These are phyloP conservation scores for Eufriesea mexicana DNA, from an alignment of 1,140 invertebrate genomes.

Conservation along the genomic window DNA sequence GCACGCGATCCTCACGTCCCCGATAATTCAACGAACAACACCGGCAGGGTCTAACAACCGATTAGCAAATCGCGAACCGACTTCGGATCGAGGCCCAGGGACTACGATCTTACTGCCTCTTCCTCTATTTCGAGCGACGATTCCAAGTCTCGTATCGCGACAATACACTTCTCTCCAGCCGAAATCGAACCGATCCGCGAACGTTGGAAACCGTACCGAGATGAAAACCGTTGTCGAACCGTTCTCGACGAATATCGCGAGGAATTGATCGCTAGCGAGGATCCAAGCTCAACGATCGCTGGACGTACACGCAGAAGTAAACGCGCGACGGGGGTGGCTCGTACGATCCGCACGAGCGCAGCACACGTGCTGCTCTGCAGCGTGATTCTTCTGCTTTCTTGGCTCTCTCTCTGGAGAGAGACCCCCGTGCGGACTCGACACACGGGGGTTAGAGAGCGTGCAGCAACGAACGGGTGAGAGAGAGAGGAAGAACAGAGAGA, in stretches of 20 bases:
- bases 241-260: not conserved
- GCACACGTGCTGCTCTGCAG: slow-evolving; percentile 68
- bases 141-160: not conserved
- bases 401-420: slow-evolving; percentile 48
- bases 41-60: not conserved
- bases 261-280: not conserved
- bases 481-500: not conserved
- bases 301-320: not conserved
- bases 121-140: not conserved
- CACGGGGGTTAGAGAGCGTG: slow-evolving; percentile 3
- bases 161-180: not conserved
- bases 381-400: slow-evolving; percentile 66
- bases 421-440: slow-evolving; percentile 16
- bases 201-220: not conserved
- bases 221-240: not conserved
- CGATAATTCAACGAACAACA: not conserved
- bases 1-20: not conserved
- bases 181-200: not conserved
- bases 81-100: too few species aligned
- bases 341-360: slow-evolving; percentile 65
- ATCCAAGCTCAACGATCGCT: not conserved
- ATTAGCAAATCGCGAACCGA: too few species aligned
- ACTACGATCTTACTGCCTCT: too few species aligned
- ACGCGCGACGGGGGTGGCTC: slow-evolving; percentile 34
- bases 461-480: not conserved